Conservation (phyloP, 1,140 invertebrate species). For the Drosophila busckii region DNA sequence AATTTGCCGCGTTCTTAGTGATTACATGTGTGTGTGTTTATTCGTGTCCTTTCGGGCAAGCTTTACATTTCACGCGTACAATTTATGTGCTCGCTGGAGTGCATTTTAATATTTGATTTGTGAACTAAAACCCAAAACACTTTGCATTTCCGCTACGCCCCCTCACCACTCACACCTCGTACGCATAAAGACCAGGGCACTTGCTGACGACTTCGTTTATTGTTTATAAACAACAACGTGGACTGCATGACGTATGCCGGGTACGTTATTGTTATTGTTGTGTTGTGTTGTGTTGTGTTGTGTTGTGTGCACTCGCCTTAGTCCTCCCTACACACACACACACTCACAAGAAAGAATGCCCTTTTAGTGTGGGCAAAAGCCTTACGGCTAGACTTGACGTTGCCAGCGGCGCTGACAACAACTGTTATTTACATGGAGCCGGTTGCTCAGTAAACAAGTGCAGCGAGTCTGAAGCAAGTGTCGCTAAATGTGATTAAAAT, state of each 20-base stretch:
- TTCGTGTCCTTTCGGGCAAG: slow-evolving; percentile 23
- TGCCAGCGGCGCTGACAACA: slow-evolving; percentile 45
- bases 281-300: too few species aligned
- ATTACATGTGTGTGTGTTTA: slow-evolving; percentile 16
- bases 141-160: slow-evolving; percentile 32
- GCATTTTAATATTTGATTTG: slow-evolving; percentile 56
- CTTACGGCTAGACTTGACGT: slow-evolving; percentile 25
- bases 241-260: slow-evolving; percentile 57
- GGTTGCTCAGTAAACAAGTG: slow-evolving; percentile 65
- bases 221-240: slow-evolving; percentile 73
- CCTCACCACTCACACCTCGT: neutral
- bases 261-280: slow-evolving; percentile 47
- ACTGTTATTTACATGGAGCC: slow-evolving; percentile 61
- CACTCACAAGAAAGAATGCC: slow-evolving; percentile 4
- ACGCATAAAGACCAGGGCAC: slow-evolving; percentile 14
- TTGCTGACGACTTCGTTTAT: slow-evolving; percentile 57
- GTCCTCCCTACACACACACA: neutral
- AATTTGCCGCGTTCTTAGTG: slow-evolving; percentile 67
- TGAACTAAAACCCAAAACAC: slow-evolving; percentile 42
- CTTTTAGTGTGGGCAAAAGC: slow-evolving; percentile 20
- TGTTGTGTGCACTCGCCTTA: slow-evolving; percentile 21
- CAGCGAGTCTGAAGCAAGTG: slow-evolving; percentile 19
- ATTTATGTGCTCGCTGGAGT: slow-evolving; percentile 55
- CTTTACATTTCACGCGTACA: slow-evolving; percentile 69
- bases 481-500: slow-evolving; percentile 7